Conservation (phyloP, 2,797 vertebrate genomes). For the Toxotes lorentzi region DNA sequence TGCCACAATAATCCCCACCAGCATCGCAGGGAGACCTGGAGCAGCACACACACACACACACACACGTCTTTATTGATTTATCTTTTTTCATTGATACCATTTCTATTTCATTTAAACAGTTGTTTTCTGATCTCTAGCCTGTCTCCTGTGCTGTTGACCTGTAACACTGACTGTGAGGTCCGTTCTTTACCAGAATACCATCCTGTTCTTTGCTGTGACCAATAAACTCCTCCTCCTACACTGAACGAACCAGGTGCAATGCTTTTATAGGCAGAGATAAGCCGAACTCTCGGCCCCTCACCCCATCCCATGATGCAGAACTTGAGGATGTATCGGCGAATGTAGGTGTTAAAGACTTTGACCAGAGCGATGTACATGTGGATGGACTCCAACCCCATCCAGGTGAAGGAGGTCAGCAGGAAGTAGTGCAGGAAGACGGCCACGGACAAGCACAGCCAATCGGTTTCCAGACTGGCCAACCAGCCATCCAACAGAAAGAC, state of each 20-base stretch:
- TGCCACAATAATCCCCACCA: constrained; percentile 88
- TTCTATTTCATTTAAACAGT: too few relatives aligned
- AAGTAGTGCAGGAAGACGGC: constrained; percentile 94
- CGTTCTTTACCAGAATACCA: too few relatives aligned
- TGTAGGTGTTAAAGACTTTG: constrained; percentile 99
- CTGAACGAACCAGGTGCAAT: too few relatives aligned
- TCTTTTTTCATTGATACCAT: too few relatives aligned
- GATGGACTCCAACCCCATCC: constrained; percentile 98
- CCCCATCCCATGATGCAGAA: constrained; percentile 99
- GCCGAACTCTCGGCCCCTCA: constrained; percentile 57
- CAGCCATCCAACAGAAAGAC: constrained; percentile 94
- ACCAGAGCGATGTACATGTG: constrained; percentile 99
- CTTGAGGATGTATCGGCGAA: constrained; percentile 96
- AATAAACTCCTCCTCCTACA: too few relatives aligned
- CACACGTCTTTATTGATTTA: too few relatives aligned
- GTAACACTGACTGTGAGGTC: too few relatives aligned
- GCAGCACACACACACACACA: neutral
- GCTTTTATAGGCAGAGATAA: too few relatives aligned
- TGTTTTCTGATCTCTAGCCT: too few relatives aligned
- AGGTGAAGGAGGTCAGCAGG: constrained; percentile 95
- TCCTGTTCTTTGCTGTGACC: too few relatives aligned
- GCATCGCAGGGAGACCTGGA: constrained; percentile 90
- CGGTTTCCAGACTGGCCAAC: constrained; percentile 88
- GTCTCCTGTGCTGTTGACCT: too few relatives aligned
- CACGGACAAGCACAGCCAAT: constrained; percentile 87